Evolutionary conservation across 2,113 vertebrate species (phyloP), one percentile per base, ranked within the genome.

Genomic region (Panthera uncia): DNA sequence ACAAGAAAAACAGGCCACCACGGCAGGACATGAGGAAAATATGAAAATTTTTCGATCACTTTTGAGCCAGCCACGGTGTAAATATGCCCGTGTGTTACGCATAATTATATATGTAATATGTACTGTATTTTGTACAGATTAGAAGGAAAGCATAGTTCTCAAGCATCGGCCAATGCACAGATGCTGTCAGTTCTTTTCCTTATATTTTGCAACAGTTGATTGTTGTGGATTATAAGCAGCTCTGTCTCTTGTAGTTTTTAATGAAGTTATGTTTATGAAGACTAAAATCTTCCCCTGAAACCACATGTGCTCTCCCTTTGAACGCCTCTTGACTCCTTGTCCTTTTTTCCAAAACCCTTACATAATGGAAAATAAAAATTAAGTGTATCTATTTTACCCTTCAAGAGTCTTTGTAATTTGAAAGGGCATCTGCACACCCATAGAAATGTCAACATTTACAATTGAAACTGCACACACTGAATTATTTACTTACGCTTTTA

Each of bases 331-430:
- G 93, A 65, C 3, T 85, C 21, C 63, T 73, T 95, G 21, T 65
- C 25, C 16, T 96, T 95, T 96, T 52, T 55, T 7, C 27, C 9
- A 9, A 45, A 89, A 36, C 7, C 23, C 7, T 52, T 91, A 93
- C 94, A 89, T 84, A 95, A 87, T 84, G 33, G 80, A 89, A 93
- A 95, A 95, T 86, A 95, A 88, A 73, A 96, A 80, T 82, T 78
- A 68, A 94, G 5, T 73, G 1, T 61, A 82, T 94, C 23, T 87
- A 23, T 89, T 97, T 97, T 97, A 86, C 12, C 31, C 48, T 96
- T 87, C 13, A 61, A 89, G 55, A 97, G 82, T 94, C 68, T 95
- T 97, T 98, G 14, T 89, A 91, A 61, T 97, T 96, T 91, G 73
- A 86, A 0, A 95, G 76, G 0, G 0, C 52, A 7, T 29, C 15